Evolutionary conservation across 92 coral and sea anemone genomes (phyloP).

Genomic region (Zoanthus gigantus): DNA sequence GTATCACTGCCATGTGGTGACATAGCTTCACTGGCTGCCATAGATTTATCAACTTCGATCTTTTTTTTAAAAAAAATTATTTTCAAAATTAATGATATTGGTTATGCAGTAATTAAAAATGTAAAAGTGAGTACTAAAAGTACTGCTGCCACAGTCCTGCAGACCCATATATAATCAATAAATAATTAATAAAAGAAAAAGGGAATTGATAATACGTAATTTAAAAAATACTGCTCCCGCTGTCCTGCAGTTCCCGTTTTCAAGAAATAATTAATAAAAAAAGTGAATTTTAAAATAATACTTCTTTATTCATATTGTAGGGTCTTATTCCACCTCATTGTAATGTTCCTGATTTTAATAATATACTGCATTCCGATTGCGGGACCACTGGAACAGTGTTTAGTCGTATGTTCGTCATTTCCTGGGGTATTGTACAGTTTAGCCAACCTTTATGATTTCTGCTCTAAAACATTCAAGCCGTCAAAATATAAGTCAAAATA

Average conservation of each 20-base stretch:
- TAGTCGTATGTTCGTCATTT: conserved; percentile 6
- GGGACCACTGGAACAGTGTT: conserved; percentile 19
- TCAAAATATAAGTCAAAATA: conserved; percentile 13
- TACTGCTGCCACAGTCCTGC: conserved; percentile 26
- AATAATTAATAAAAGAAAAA: conserved; percentile 8
- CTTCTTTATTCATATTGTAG: conserved; percentile 6
- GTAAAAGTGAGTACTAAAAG: conserved; percentile 16
- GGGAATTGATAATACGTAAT: not conserved
- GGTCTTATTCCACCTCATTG: not conserved
- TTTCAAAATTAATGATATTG: conserved; percentile 3
- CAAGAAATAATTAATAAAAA: conserved; percentile 6
- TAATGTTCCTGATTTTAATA: not conserved
- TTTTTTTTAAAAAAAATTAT: conserved; percentile 4
- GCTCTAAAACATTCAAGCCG: conserved; percentile 13
- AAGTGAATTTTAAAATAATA: not conserved
- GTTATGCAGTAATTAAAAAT: conserved; percentile 13
- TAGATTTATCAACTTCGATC: conserved; percentile 15
- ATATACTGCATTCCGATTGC: conserved; percentile 9
- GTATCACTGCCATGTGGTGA: conserved; percentile 32
- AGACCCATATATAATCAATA: conserved; percentile 9
- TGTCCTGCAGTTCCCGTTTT: not conserved
- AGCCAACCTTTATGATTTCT: not conserved
- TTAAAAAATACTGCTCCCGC: conserved; percentile 17
- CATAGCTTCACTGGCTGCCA: conserved; percentile 32
- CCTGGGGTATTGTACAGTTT: conserved; percentile 10